Conservation (phyloP, 2,113 vertebrate genomes). For the Syrmaticus mikado region DNA sequence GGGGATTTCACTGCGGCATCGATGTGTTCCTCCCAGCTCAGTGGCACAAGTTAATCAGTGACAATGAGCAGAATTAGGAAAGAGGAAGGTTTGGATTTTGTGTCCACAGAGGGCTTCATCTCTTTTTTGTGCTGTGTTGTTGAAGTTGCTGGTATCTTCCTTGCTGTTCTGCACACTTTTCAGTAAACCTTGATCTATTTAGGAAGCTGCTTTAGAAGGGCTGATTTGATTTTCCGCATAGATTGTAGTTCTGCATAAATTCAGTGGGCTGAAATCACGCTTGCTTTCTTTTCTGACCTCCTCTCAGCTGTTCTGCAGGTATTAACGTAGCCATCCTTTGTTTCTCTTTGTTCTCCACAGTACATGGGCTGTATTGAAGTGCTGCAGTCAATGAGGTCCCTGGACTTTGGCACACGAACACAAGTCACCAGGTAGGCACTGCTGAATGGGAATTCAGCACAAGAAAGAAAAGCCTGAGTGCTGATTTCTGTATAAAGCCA, state of each 20-base stretch:
- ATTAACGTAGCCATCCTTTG: not conserved
- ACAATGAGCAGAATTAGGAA: not conserved
- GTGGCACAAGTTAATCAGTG: not conserved
- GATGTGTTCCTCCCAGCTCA: not conserved
- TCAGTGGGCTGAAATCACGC: conserved; percentile 25
- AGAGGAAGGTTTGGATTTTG: not conserved
- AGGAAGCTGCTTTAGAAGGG: conserved; percentile 5
- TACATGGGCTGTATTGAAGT: conserved; percentile 93
- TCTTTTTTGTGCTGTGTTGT: not conserved
- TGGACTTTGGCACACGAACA: conserved; percentile 90
- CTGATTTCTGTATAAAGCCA: conserved; percentile 4
- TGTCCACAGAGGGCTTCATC: not conserved
- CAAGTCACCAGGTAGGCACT: conserved; percentile 91
- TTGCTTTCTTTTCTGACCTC: conserved; percentile 21
- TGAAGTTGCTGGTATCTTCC: conserved; percentile 7
- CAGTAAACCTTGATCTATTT: conserved; percentile 18
- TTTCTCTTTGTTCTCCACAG: conserved; percentile 70
- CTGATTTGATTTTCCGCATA: conserved; percentile 42
- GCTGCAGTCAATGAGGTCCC: conserved; percentile 91
- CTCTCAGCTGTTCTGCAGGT: not conserved
- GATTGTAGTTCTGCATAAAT: conserved; percentile 1
- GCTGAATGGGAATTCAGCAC: not conserved
- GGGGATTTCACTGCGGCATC: not conserved
- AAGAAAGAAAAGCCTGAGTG: not conserved
- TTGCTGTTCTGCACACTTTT: conserved; percentile 17